Percentiles rank a stretch among this genome's conserved stretches.
Evolutionary conservation across 1,140 invertebrate species (phyloP).

Genomic region (Heliothis virescens): DNA sequence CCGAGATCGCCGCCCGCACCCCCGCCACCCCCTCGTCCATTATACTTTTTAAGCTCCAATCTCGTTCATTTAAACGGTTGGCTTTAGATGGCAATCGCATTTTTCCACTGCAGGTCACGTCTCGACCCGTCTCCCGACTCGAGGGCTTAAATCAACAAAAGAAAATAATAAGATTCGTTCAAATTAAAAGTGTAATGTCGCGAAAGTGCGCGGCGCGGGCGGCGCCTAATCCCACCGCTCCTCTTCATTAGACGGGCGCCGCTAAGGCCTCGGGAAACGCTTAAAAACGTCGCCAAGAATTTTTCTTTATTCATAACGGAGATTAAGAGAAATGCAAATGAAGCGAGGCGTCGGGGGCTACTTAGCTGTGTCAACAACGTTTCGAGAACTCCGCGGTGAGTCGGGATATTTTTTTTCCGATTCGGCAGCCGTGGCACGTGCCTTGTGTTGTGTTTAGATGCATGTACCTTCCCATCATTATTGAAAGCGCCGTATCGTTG

Average conservation of each 20-base stretch:
- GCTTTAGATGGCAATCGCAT: constrained; percentile 88
- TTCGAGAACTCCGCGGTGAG: constrained; percentile 52
- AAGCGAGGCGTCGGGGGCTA: constrained; percentile 78
- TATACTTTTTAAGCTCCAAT: constrained; percentile 89
- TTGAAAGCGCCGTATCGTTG: neutral
- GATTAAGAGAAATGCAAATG: constrained; percentile 86
- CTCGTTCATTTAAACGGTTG: constrained; percentile 89
- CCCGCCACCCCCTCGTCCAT: constrained; percentile 82
- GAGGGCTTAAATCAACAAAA: constrained; percentile 89
- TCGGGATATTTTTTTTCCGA: constrained; percentile 56
- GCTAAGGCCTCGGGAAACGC: constrained; percentile 68
- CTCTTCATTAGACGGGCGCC: constrained; percentile 80
- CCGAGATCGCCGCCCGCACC: constrained; percentile 72
- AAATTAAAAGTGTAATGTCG: constrained; percentile 90
- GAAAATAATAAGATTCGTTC: constrained; percentile 89
- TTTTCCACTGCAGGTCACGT: constrained; percentile 89
- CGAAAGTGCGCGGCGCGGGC: constrained; percentile 75
- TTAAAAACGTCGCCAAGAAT: constrained; percentile 80
- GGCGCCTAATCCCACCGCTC: constrained; percentile 74
- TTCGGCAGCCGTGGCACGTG: constrained; percentile 45
- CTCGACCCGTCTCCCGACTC: constrained; percentile 84
- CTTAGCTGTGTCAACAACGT: constrained; percentile 85
- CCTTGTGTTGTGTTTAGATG: constrained; percentile 45
- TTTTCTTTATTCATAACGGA: constrained; percentile 86
- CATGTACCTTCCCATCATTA: constrained; percentile 36